These are phyloP conservation scores for Lamprologus callipterus DNA, from an alignment of 2,113 vertebrate species.

Conservation along the genomic window DNA sequence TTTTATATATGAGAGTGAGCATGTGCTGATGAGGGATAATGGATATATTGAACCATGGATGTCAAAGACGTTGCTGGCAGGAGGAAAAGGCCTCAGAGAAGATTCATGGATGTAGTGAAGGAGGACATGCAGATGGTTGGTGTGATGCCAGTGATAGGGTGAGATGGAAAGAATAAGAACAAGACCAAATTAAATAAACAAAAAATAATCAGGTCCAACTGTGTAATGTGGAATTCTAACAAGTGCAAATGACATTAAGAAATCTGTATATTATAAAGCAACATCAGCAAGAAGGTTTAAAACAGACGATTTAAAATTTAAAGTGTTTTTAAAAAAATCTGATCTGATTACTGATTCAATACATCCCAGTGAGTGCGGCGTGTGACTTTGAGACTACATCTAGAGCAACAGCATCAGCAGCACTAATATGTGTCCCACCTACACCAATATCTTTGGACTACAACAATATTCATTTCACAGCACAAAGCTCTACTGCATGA, in stretches of 20 bases:
- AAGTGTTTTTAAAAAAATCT: not conserved
- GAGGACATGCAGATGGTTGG: not conserved
- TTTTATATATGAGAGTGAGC: not conserved
- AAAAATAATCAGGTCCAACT: not conserved
- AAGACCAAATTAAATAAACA: not conserved
- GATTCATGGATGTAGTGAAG: not conserved
- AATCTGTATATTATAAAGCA: not conserved
- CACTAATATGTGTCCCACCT: not conserved
- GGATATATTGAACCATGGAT: not conserved
- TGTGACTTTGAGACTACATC: not conserved
- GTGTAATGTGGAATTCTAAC: not conserved
- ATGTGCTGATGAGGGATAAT: not conserved
- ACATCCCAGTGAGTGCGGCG: fast-evolving
- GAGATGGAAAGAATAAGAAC: not conserved
- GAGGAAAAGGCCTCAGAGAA: not conserved
- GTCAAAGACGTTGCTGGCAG: not conserved
- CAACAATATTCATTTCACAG: not conserved
- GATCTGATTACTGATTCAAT: not conserved
- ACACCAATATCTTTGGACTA: not conserved
- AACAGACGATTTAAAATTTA: fast-evolving
- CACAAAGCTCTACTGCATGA: fast-evolving
- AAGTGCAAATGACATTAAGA: not conserved
- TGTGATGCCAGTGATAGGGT: not conserved
- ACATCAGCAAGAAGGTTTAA: not conserved
- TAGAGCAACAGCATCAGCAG: not conserved